These are phyloP conservation scores for Chrysodeixis includens DNA, from an alignment of 2,888 invertebrate genomes.

Conservation along the genomic window DNA sequence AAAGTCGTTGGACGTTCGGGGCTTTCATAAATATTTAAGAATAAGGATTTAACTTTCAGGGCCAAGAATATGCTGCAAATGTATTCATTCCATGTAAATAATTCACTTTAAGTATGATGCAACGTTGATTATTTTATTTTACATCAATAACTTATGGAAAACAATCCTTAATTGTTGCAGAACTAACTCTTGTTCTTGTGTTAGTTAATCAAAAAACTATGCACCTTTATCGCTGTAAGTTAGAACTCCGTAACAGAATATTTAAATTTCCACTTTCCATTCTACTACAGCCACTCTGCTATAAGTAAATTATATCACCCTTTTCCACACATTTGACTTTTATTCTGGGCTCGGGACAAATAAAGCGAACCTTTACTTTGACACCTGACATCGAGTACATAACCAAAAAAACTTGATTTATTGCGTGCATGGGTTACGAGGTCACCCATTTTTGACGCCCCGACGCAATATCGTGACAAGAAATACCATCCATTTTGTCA, in stretches of 20 bases:
- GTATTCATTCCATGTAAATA: constrained; percentile 52
- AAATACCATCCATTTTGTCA: not conserved
- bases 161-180: too few relatives aligned
- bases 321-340: not conserved
- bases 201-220: too few relatives aligned
- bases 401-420: not conserved
- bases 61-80: constrained; percentile 65
- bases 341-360: not conserved
- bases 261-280: too few relatives aligned
- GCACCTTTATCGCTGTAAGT: too few relatives aligned
- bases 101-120: constrained; percentile 14
- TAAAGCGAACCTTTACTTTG: not conserved
- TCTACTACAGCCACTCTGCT: not conserved
- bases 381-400: constrained; percentile 3
- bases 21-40: constrained; percentile 84
- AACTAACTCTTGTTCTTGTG: too few relatives aligned
- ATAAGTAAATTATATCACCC: not conserved
- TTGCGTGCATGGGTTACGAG: constrained; percentile 4
- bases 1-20: constrained; percentile 76
- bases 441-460: not conserved
- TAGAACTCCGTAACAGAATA: too few relatives aligned
- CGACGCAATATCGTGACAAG: constrained; percentile 2
- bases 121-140: too few relatives aligned
- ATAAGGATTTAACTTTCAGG: constrained; percentile 78
- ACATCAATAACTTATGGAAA: too few relatives aligned